These are phyloP conservation scores for Proisotoma minuta DNA, from an alignment of 2,888 invertebrate species.

Conservation along the genomic window DNA sequence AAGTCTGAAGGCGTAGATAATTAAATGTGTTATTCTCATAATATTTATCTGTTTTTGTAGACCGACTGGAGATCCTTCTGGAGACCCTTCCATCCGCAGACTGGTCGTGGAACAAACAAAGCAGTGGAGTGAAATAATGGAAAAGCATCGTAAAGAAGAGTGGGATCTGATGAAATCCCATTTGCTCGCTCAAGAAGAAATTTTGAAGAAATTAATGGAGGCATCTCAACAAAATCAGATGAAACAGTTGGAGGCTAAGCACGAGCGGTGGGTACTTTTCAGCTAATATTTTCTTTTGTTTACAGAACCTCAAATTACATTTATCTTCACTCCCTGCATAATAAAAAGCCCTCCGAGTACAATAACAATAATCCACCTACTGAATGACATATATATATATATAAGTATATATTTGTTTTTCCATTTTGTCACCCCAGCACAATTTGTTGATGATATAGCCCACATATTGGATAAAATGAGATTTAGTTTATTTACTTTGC, in stretches of 20 bases:
- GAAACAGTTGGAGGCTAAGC: constrained; percentile 82
- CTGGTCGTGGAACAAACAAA: constrained; percentile 87
- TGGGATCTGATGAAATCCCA: constrained; percentile 66
- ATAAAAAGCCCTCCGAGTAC: too few species aligned
- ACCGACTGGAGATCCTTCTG: constrained; percentile 65
- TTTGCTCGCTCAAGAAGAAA: constrained; percentile 56
- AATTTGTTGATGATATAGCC: too few species aligned
- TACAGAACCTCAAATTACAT: too few species aligned
- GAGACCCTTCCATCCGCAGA: constrained; percentile 72
- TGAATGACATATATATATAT: too few species aligned
- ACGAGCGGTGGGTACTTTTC: constrained; percentile 69
- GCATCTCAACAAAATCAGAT: constrained; percentile 75
- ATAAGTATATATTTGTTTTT: too few species aligned
- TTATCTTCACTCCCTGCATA: too few species aligned
- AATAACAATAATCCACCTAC: too few species aligned
- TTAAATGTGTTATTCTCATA: not conserved
- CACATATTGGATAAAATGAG: not conserved
- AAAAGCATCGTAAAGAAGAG: constrained; percentile 66
- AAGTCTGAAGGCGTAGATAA: not conserved
- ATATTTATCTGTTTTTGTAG: too few species aligned
- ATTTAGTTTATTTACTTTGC: not conserved
- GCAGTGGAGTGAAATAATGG: constrained; percentile 71
- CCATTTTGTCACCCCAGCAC: too few species aligned
- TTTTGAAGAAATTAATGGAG: constrained; percentile 72
- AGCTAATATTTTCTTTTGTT: too few species aligned